Conservation (phyloP, 2,113 vertebrate species). For the Raja brachyura region DNA sequence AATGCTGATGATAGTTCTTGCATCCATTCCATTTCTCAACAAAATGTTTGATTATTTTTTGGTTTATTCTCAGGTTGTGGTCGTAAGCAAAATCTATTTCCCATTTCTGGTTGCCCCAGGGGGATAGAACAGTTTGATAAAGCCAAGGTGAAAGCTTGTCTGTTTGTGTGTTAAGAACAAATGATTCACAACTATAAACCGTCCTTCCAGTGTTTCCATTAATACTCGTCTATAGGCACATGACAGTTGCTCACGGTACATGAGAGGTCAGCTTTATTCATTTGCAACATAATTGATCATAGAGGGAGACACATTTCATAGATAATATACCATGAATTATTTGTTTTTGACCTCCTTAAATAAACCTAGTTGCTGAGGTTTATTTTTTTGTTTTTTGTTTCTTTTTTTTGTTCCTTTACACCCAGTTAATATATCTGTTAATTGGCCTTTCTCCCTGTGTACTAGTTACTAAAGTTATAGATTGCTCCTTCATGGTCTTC, state of each 20-base stretch:
- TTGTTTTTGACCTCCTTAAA: background rate
- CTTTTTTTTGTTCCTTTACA: background rate
- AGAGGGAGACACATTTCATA: no score
- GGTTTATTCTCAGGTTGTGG: background rate
- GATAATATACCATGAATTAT: background rate
- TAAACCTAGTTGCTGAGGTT: background rate
- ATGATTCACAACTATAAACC: no score
- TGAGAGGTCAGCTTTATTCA: background rate
- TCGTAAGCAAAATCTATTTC: background rate
- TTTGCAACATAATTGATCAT: background rate
- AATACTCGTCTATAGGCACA: background rate
- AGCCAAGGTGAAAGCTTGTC: background rate
- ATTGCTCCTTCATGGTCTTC: background rate
- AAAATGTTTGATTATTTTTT: slow-evolving; percentile 1
- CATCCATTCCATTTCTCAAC: background rate
- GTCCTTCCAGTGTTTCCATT: no score
- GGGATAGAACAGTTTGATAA: background rate
- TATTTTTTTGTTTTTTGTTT: no score
- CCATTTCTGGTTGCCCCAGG: background rate
- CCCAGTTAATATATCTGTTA: background rate
- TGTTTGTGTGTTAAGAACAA: background rate
- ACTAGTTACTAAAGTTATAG: background rate
- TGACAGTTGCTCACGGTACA: background rate
- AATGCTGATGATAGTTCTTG: background rate
- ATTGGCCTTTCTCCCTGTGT: background rate